Evolutionary conservation across 2,888 invertebrate species (phyloP).

Genomic region (Andricus quercusramuli): DNA sequence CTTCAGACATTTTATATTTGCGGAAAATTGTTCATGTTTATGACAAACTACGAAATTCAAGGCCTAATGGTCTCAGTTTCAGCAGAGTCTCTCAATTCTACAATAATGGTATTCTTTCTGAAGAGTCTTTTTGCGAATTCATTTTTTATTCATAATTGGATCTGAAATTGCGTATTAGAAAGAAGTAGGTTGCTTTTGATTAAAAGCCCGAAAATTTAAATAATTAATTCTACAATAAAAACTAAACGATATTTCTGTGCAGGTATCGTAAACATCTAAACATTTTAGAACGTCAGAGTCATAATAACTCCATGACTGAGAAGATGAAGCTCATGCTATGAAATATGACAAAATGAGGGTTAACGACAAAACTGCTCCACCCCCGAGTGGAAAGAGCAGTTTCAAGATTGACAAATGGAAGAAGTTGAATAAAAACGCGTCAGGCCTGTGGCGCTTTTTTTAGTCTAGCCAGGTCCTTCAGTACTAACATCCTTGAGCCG

Average conservation of each 20-base stretch:
- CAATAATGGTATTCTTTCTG: too few species aligned
- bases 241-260: too few species aligned
- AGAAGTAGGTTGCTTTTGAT: too few species aligned
- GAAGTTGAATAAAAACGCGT: slow-evolving; percentile 31
- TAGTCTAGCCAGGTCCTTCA: slow-evolving; percentile 39
- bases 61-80: too few species aligned
- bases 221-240: too few species aligned
- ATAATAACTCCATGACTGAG: slow-evolving; percentile 11
- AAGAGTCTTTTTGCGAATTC: too few species aligned
- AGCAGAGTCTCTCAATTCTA: too few species aligned
- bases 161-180: too few species aligned
- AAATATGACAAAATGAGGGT: slow-evolving; percentile 7
- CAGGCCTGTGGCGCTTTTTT: slow-evolving; percentile 31
- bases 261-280: background rate
- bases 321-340: slow-evolving; percentile 5
- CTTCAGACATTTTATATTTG: background rate
- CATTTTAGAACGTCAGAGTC: background rate
- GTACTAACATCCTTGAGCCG: slow-evolving; percentile 35
- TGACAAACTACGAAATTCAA: background rate
- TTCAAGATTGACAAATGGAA: slow-evolving; percentile 35
- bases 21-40: background rate
- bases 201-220: too few species aligned
- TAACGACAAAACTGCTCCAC: slow-evolving; percentile 36
- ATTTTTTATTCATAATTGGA: too few species aligned
- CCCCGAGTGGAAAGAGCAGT: slow-evolving; percentile 25